Evolutionary conservation across 2,888 invertebrate genomes (phyloP).

Genomic region (Colostygia pectinataria): DNA sequence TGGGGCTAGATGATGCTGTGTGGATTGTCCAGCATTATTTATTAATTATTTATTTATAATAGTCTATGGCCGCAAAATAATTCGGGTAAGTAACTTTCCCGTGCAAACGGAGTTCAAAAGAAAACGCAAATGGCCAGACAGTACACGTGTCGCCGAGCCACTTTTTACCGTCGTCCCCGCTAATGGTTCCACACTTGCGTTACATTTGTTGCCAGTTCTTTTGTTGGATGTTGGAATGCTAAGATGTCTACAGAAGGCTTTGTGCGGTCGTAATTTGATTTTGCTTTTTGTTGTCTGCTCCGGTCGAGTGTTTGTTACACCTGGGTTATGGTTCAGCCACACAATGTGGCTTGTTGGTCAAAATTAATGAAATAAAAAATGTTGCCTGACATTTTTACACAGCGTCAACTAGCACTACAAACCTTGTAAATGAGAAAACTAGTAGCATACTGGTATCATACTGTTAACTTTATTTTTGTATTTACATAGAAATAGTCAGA

Average conservation of each 20-base stretch:
- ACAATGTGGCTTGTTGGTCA: background rate
- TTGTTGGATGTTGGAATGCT: constrained; percentile 31
- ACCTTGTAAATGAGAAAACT: too few species aligned
- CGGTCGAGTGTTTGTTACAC: constrained; percentile 7
- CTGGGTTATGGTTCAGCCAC: background rate
- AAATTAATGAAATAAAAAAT: too few species aligned
- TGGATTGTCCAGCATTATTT: too few species aligned
- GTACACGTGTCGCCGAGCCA: constrained; percentile 20
- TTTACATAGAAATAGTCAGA: too few species aligned
- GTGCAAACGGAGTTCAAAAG: constrained; percentile 8
- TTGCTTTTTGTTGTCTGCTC: constrained; percentile 27
- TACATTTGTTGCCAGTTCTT: constrained; percentile 33
- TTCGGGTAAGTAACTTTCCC: constrained; percentile 2
- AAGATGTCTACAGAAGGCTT: constrained; percentile 27
- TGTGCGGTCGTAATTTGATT: constrained; percentile 26
- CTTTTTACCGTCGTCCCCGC: constrained; percentile 30
- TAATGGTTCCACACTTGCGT: constrained; percentile 33
- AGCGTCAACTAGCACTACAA: too few species aligned
- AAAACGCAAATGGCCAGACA: constrained; percentile 23
- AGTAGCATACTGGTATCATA: background rate
- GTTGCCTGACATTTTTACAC: too few species aligned
- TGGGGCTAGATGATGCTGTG: too few species aligned
- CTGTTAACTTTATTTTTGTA: too few species aligned
- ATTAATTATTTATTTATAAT: too few species aligned
- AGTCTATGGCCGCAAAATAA: too few species aligned